A percentile compares a stretch with the other conserved stretches of the same genome.
Evolutionary conservation across 2,797 vertebrate genomes (phyloP).

Genomic region (Mus caroli): DNA sequence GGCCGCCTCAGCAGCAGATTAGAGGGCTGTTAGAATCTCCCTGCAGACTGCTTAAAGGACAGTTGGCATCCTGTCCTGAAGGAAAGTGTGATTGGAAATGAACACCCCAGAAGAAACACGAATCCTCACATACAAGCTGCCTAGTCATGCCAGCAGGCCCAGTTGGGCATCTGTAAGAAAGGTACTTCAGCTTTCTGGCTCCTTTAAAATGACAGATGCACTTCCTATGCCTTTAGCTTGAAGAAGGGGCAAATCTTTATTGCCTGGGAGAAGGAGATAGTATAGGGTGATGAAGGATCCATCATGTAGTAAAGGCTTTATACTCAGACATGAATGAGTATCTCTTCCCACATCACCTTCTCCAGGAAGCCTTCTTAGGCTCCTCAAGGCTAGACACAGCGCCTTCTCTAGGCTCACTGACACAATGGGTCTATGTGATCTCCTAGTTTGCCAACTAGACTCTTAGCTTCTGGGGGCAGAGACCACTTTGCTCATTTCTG

Average conservation of each 20-base stretch:
- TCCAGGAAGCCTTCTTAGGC: slow-evolving; percentile 25
- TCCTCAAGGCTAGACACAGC: neutral
- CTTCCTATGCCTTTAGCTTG: neutral
- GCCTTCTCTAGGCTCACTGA: neutral
- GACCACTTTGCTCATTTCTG: neutral
- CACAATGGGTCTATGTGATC: neutral
- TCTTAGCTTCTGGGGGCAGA: neutral
- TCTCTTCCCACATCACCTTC: neutral
- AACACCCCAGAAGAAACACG: neutral
- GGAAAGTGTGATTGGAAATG: neutral
- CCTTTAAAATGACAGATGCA: neutral
- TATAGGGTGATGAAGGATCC: neutral
- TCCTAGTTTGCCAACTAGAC: neutral
- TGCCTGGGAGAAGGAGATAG: neutral
- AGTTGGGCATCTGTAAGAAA: neutral
- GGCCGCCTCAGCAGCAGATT: neutral
- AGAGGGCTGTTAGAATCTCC: neutral
- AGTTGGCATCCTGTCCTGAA: neutral
- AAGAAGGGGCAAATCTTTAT: neutral
- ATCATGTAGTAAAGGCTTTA: neutral
- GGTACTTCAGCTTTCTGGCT: neutral
- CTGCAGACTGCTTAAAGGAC: neutral
- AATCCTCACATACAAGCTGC: neutral
- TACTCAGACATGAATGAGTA: neutral
- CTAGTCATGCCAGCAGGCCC: neutral